Evolutionary conservation across 2,888 invertebrate genomes (phyloP), one percentile per base, ranked within the genome.

Genomic region (Biston betularia): DNA sequence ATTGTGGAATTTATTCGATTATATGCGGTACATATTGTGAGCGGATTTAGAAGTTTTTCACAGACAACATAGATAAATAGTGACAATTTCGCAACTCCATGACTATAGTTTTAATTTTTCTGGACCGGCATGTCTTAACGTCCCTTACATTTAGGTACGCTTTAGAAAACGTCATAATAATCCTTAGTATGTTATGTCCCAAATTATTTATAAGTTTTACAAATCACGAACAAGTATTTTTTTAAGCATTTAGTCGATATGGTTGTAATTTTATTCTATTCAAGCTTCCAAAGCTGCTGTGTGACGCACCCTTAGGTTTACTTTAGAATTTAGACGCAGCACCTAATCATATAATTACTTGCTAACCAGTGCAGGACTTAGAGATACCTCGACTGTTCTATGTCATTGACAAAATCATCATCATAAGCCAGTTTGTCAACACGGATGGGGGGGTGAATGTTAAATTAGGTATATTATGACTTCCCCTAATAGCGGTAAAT

Each of bases 161-260:
- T 55, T 42, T 33, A 0, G 42, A 40, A 53, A 38, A 12, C 42
- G 42, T 42, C 12, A 42, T 7, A 33, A 12, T 33, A 33, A 49
- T 2, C 35, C 34, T 6, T 38, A 38, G 38, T 14, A 53, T 7
- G n/a, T 38, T 1, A 11, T 15, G 53, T 42, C 42, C 42, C 33
- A 40, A 42, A 42, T 42, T 42, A 55, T 42, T 12, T 33, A 35
- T 42, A 45, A 35, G 14, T 45, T 45, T 9, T 35, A 55, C 14
- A 53, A 56, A 56, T 44, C 33, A 49, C 53, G 45, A 54, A 54
- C 56, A 45, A 60, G 54, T 60, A 55, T 61, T 66, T 66, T n/a
- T 66, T 66, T 48, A 48, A 66, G 56, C 52, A 66, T 60, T 65
- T 60, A 60, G 12, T 35, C 33, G 10, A 57, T 57, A 24, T 10